Conservation (phyloP, 2,113 vertebrate species). For the Rostratula benghalensis region DNA sequence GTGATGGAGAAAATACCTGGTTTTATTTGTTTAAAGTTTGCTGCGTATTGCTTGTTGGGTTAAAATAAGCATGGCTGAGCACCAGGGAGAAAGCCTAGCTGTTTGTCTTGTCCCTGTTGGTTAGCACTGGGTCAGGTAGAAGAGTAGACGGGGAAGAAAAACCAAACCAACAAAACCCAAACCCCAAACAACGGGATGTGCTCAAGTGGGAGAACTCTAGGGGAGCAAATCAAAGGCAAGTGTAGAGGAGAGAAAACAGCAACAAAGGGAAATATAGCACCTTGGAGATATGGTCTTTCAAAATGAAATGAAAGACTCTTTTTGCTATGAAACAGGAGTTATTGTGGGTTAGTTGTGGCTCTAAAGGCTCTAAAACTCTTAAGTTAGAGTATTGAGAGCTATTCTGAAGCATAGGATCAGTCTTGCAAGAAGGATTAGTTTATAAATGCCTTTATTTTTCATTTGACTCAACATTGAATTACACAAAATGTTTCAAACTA, state of each 20-base stretch:
- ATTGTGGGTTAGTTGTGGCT: background rate
- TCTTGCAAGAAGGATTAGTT: background rate
- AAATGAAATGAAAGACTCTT: background rate
- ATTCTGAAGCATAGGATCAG: background rate
- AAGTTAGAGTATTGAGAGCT: background rate
- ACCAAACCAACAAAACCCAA: background rate
- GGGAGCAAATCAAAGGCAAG: background rate
- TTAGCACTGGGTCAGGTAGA: background rate
- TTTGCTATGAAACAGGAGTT: background rate
- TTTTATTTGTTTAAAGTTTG: background rate
- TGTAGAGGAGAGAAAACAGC: background rate
- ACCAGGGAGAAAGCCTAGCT: background rate
- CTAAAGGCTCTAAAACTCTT: background rate
- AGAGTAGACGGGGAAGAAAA: background rate
- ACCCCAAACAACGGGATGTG: fast-evolving
- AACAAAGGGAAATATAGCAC: background rate
- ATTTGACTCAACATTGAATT: background rate
- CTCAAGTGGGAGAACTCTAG: fast-evolving
- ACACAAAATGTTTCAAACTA: background rate
- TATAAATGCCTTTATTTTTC: background rate
- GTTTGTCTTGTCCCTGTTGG: background rate
- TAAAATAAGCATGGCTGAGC: background rate
- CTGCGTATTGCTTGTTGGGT: background rate
- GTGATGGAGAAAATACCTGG: background rate
- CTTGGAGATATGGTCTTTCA: background rate